Evolutionary conservation across 2,888 invertebrate species (phyloP), one percentile per base, ranked within the genome.

Genomic region (Nymphalis c-album): DNA sequence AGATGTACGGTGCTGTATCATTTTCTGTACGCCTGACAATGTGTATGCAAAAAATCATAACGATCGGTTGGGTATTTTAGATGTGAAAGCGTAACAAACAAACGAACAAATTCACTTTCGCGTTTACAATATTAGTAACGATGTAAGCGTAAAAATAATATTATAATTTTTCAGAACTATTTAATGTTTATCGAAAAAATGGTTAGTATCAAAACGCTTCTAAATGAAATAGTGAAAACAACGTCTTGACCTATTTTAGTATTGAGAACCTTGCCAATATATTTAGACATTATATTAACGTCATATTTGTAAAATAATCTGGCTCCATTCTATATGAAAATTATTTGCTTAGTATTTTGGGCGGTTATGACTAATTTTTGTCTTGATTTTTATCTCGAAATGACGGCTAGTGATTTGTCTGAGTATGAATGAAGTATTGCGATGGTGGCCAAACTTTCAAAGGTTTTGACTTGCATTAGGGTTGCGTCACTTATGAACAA

Each of bases 401-500:
- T 82, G 78, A 82, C 75, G 81, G 68, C 71, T 70, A 77, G 76
- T 77, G 78, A 81, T 77, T 80, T 78, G 76, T 75, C 74, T 77
- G 67, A 75, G 80, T 78, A 84, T 87, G 87, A 90, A 87, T 88
- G 85, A 82, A 86, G 77, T 77, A 78, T 79, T 74, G 72, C 76
- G 76, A 74, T 80, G 76, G 80, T 82, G 80, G 84, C 88, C 81
- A 31, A 85, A 88, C 83, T 85, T 86, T 5, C 26, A 26, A 26
- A 26, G 26, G 86, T 81, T 76, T 78, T 75, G 71, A 75, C 78
- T 78, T 13, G 22, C 2, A 60, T 20, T 67, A 72, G 71, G 67
- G 65, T 47, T 71, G 71, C 31, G 46, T 40, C 16, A 46, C 47
- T 18, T 55, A 13, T 7, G 10, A 40, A 40, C 10, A 1, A 40